These are phyloP conservation scores for Bujurquina vittata DNA, from an alignment of 2,113 vertebrate genomes.

Conservation along the genomic window DNA sequence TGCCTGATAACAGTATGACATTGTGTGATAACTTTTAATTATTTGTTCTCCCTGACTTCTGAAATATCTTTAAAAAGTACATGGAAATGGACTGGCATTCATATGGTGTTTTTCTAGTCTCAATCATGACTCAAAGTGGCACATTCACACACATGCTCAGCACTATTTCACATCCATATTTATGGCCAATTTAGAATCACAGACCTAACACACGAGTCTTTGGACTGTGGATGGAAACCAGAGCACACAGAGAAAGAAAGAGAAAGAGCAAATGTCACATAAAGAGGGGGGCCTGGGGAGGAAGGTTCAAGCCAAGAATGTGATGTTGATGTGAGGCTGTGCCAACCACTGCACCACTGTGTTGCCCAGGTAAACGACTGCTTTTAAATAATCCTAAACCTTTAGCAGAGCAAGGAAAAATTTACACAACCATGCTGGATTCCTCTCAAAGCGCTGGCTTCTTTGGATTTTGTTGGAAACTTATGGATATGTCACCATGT, in stretches of 20 bases:
- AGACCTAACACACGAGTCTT: background rate
- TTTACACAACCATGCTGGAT: slow-evolving; percentile 57
- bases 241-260: background rate
- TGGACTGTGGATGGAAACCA: too few species aligned
- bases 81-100: background rate
- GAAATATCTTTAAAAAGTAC: slow-evolving; percentile 43
- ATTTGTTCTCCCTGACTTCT: slow-evolving; percentile 26
- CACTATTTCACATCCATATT: background rate
- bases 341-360: background rate
- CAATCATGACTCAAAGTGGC: background rate
- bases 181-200: background rate
- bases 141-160: background rate
- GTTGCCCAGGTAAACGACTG: background rate
- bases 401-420: background rate
- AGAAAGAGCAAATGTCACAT: background rate
- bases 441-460: background rate
- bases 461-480: slow-evolving; percentile 6
- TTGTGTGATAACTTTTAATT: slow-evolving; percentile 41
- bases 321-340: background rate
- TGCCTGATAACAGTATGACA: background rate
- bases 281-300: background rate
- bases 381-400: slow-evolving; percentile 23
- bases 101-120: background rate
- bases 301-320: background rate
- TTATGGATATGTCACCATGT: slow-evolving; percentile 30